Evolutionary conservation across 2,888 invertebrate species (phyloP), one percentile per base, ranked within the genome.

Genomic region (Halictus quadricinctus): DNA sequence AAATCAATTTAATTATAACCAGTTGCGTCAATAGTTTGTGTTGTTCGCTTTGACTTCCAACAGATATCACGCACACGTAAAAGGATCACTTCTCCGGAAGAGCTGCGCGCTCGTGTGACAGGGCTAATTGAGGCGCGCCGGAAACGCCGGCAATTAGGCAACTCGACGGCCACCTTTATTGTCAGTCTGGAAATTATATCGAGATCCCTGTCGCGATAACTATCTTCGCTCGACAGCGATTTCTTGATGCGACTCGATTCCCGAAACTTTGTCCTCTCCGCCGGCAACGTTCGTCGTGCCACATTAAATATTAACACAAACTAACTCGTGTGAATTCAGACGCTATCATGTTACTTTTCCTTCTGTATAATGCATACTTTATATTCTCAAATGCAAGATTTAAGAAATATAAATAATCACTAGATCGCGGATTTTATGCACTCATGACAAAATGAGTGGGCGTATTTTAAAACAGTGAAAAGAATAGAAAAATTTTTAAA

Each of bases 1-100:
- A 85, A 86, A 64, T 80, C 77, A 78, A 85, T 85, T 85, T 64
- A 86, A 81, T 86, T 82, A 81, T 66, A 79, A 15, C 60, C 50
- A 66, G 46, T 41, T 76, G 50, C 54, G 50, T 72, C 46, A 72
- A 81, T 84, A 85, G 78, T 85, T 85, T 76, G 79, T 72, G 72
- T 69, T 69, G 66, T 60, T 66, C 81, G 66, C 85, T 81, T 86
- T 81, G 78, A 81, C 48, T 81, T 25, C 8, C 73, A 25, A 12
- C 50, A 1, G 64, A 78, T 64, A 79, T 76, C 69, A 76, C 78
- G 69, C 66, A 66, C 80, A 25, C 77, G 48, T 73, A 73, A 85
- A 84, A 84, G 72, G 76, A 84, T 75, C 79, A 76, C 74, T 74
- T 54, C 70, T 70, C 43, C 64, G 64, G 70, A 54, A 36, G 69